These are phyloP conservation scores for Sminthurinus aureus DNA, from an alignment of 2,888 invertebrate species.

Conservation along the genomic window DNA sequence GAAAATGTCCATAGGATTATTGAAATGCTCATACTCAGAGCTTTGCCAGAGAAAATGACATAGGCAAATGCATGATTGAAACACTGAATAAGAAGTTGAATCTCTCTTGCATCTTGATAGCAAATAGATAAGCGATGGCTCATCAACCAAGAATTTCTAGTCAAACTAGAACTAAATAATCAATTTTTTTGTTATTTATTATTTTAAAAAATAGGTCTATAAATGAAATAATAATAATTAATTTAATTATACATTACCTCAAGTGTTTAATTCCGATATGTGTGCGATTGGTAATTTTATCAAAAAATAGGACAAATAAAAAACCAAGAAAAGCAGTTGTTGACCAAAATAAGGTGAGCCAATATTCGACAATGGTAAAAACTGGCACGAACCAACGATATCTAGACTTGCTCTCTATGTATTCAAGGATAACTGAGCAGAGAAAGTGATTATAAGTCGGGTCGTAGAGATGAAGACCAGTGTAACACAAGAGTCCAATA, in stretches of 20 bases:
- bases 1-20: not conserved
- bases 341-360: not conserved
- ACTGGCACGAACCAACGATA: not conserved
- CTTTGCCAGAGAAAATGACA: not conserved
- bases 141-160: not conserved
- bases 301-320: not conserved
- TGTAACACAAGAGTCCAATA: not conserved
- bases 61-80: constrained; percentile 3
- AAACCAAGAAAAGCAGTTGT: not conserved
- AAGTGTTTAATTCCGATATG: not conserved
- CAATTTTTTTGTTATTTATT: not conserved
- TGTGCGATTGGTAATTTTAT: not conserved
- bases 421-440: not conserved
- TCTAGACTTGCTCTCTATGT: not conserved
- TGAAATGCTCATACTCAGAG: not conserved
- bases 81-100: not conserved
- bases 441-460: not conserved
- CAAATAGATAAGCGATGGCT: not conserved
- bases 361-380: not conserved
- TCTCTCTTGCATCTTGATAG: not conserved
- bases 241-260: not conserved
- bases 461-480: not conserved
- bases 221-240: not conserved
- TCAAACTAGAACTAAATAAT: not conserved
- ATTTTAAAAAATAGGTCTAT: not conserved